Evolutionary conservation across 2,888 invertebrate species (phyloP), one percentile per base, ranked within the genome.

Genomic region (Holacanthella duospinosa): DNA sequence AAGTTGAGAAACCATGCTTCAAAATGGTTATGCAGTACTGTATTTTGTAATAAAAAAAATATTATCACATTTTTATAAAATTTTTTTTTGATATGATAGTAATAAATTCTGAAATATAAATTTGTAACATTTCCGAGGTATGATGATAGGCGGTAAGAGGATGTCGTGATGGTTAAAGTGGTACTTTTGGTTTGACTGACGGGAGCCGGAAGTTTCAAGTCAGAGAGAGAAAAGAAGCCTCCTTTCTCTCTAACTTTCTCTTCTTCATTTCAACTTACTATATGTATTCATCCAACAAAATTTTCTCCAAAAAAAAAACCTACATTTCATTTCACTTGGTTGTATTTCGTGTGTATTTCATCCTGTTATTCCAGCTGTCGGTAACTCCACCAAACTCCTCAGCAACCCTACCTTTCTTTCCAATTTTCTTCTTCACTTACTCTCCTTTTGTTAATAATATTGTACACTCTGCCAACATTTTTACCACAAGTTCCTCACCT

Each of bases 301-400:
- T n/a, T n/a, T n/a, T n/a, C 19, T 29, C n/a, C 28, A 12, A 56
- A 4, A 29, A 56, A 28, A 2, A 9, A 2, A 28, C 29, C 9
- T 2, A 25, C 27, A 43, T 57, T 58, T 58, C 62, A 58, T 58
- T 53, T 48, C 48, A 21, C 19, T 48, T 21, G 19, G 48, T 48
- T 48, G 48, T 48, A 21, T 21, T 48, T 21, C 48, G 48, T 48
- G 48, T 48, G 48, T 21, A 48, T 48, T 64, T 59, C 64, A 59
- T 55, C 64, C 60, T 68, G 68, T 68, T 68, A 67, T 66, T 68
- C 65, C 68, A 68, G 68, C 68, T 68, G 68, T 62, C 66, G 60
- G 48, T 21, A 48, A 48, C 48, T 21, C 48, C 19, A 21, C 6
- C 6, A n/a, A 6, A 24, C 25, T 59, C 24, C 43, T 59, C 59